Percentiles rank a stretch among this genome's conserved stretches.
phyloP scores from a whole-genome alignment of 2,888 invertebrate species.

The Epiblema foenella region DNA sequence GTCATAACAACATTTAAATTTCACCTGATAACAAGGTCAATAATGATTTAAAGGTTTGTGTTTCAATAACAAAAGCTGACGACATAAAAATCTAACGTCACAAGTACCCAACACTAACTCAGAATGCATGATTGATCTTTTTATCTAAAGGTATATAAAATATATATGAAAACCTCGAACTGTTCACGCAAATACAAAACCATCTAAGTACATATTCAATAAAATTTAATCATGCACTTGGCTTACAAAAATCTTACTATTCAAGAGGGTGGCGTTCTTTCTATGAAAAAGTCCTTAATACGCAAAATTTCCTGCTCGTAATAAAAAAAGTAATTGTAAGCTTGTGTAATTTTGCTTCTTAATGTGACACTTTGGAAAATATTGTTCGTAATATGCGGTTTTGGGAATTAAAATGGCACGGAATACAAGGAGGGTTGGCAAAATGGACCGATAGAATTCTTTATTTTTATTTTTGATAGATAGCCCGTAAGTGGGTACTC shows the following conservation, averaged over 20 bases:
- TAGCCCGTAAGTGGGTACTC: too few species aligned
- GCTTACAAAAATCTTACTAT: conserved; percentile 28
- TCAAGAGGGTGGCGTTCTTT: conserved; percentile 46
- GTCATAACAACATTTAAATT: too few species aligned
- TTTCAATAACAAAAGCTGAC: too few species aligned
- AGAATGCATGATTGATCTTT: not conserved
- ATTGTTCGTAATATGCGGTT: conserved; percentile 58
- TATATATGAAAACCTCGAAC: not conserved
- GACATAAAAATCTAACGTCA: too few species aligned
- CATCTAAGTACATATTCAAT: conserved; percentile 36
- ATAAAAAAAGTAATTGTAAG: conserved; percentile 74
- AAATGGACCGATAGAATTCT: not conserved
- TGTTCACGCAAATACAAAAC: conserved; percentile 16
- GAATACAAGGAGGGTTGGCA: conserved; percentile 1
- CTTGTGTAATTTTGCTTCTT: conserved; percentile 68
- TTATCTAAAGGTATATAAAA: not conserved
- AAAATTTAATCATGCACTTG: conserved; percentile 42
- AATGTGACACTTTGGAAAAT: conserved; percentile 67
- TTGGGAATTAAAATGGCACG: conserved; percentile 45
- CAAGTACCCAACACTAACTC: too few species aligned
- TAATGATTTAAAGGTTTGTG: too few species aligned
- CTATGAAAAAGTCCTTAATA: conserved; percentile 70
- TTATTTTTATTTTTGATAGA: conserved; percentile 2
- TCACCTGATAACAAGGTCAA: too few species aligned
- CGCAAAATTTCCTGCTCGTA: conserved; percentile 66